Conservation (phyloP, 37 sponge, comb jelly and placozoan species). For the Eunapius fragilis region DNA sequence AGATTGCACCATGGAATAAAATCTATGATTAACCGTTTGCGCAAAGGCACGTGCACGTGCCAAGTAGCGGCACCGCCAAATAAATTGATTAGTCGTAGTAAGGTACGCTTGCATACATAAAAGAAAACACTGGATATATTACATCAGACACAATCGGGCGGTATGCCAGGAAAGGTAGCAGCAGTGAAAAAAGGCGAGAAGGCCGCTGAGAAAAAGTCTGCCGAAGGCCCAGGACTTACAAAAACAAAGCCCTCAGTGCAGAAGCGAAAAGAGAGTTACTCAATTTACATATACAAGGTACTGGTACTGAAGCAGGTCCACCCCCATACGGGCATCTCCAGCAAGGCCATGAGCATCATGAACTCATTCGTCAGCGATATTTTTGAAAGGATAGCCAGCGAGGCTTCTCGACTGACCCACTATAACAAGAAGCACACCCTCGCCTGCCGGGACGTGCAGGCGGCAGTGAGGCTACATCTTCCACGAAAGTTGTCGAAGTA, state of each 20-base stretch:
- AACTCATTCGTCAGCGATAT: conserved; percentile 97
- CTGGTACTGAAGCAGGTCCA: conserved; percentile 98
- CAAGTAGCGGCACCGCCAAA: neutral
- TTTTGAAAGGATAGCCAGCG: conserved; percentile 92
- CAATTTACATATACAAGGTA: conserved; percentile 98
- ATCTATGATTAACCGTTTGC: neutral
- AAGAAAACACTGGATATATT: too few species aligned
- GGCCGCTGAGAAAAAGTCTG: neutral
- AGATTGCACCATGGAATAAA: too few species aligned
- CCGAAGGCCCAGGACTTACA: neutral
- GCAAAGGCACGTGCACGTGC: neutral
- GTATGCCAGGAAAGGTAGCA: conserved; percentile 40
- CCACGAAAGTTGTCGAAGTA: conserved; percentile 96
- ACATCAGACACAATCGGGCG: too few species aligned
- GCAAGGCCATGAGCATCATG: conserved; percentile 98
- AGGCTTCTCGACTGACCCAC: conserved; percentile 91
- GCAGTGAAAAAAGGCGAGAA: conserved; percentile 14
- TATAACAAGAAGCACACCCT: conserved; percentile 96
- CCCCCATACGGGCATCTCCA: conserved; percentile 96
- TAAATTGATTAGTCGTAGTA: too few species aligned
- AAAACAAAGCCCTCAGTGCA: neutral
- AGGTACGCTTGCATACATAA: too few species aligned
- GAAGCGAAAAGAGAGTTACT: conserved; percentile 94
- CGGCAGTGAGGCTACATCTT: conserved; percentile 94
- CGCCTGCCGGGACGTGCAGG: conserved; percentile 93